Percentiles rank a stretch among this genome's conserved stretches.
Conservation (phyloP, 2,888 invertebrate genomes). For the Ectemnius lituratus region DNA sequence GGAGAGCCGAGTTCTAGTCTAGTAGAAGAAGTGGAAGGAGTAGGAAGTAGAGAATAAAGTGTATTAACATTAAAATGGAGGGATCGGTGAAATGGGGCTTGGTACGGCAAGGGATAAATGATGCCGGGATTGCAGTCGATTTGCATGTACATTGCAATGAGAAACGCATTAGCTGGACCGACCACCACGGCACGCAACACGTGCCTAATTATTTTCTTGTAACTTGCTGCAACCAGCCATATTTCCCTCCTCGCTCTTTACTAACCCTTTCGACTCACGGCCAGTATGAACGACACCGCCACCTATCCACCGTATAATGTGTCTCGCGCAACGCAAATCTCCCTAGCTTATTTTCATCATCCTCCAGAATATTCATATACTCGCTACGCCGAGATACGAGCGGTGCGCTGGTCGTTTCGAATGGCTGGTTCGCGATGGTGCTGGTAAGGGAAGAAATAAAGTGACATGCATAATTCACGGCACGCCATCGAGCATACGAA, state of each 20-base stretch:
- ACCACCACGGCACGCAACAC: slow-evolving; percentile 66
- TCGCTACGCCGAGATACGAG: slow-evolving; percentile 9
- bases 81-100: neutral
- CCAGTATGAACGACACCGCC: too few species aligned
- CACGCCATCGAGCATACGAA: slow-evolving; percentile 21
- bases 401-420: slow-evolving; percentile 10
- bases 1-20: too few species aligned
- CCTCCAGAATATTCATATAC: slow-evolving; percentile 55
- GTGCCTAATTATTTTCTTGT: slow-evolving; percentile 73
- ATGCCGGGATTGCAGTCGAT: slow-evolving; percentile 39
- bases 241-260: slow-evolving; percentile 9
- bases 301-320: slow-evolving; percentile 31
- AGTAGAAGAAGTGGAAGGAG: neutral
- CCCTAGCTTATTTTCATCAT: slow-evolving; percentile 44
- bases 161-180: slow-evolving; percentile 52
- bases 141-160: slow-evolving; percentile 52
- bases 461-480: slow-evolving; percentile 44
- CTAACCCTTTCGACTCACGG: too few species aligned
- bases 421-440: neutral
- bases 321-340: slow-evolving; percentile 41
- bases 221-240: slow-evolving; percentile 40
- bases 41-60: neutral
- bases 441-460: slow-evolving; percentile 31
- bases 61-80: slow-evolving; percentile 8
- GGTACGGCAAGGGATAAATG: slow-evolving; percentile 22